Base-by-base conservation (phyloP, 2,797 vertebrate genomes). In the Peromyscus aztecus region DNA sequence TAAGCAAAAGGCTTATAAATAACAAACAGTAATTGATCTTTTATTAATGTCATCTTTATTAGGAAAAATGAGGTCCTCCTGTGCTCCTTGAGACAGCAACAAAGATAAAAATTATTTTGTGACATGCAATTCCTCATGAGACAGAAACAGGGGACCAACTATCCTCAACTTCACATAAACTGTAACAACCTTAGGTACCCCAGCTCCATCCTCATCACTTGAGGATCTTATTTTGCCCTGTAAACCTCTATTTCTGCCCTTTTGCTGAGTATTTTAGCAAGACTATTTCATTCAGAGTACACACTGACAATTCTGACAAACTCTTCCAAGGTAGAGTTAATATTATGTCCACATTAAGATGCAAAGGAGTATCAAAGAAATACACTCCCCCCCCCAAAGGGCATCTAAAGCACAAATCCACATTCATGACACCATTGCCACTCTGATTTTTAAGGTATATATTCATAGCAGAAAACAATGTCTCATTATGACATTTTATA, bases 21-120 rank as follows among this genome's bases (percentile, higher is more conserved):
- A 85, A 80, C 63, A 88, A 85, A 89, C 76, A 63, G 3, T 17
- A 87, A 83, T 57, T 82, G 61, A 92, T 40, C n/a, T 90, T 95
- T 94, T 46, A 69, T 27, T 75, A 34, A 94, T 87, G 12, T 4
- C 46, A 61, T 63, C 7, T 87, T 90, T 84, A 87, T 95, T 96
- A 83, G 71, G 94, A 89, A 49, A 40, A 43, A 31, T 55, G 27
- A 59, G 14, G 52, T 52, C 92, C 57, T 80, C 63, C 40, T 37
- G 29, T 57, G 23, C 13, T 92, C n/a, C 69, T 31, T 19, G 31
- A 52, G 55, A 40, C n/a, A 83, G 63, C 27, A 90, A 14, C 40
- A 13, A 31, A n/a, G 31, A 23, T 84, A 61, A 71, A 71, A 71
- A 89, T 81, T 75, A 24, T 80, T 57, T 40, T 29, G 14, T 69